Evolutionary conservation across 2,888 invertebrate species (phyloP).

Genomic region (Ectropis crepuscularia): DNA sequence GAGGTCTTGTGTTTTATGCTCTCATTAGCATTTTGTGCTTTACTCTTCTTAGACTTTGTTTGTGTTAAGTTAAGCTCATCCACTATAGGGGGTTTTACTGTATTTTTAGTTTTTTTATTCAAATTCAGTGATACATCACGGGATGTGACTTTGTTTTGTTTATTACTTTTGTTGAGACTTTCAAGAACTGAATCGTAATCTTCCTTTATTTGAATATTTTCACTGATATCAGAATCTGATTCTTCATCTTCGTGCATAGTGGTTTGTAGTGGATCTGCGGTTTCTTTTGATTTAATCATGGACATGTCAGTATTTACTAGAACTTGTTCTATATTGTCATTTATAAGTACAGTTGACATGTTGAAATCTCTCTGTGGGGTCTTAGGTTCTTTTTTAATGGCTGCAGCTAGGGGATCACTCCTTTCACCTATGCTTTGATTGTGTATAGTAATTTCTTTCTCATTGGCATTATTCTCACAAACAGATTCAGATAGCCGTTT

Average conservation of each 20-base stretch:
- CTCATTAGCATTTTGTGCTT: slow-evolving; percentile 25
- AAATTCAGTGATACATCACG: slow-evolving; percentile 65
- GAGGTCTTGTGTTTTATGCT: slow-evolving; percentile 21
- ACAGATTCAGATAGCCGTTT: slow-evolving; percentile 56
- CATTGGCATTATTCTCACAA: slow-evolving; percentile 56
- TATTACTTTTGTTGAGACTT: slow-evolving; percentile 54
- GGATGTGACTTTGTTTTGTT: slow-evolving; percentile 53
- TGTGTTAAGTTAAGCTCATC: slow-evolving; percentile 73
- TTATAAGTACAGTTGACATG: slow-evolving; percentile 59
- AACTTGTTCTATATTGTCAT: slow-evolving; percentile 61
- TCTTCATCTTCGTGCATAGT: slow-evolving; percentile 46
- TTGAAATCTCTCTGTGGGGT: slow-evolving; percentile 62
- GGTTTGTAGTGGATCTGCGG: slow-evolving; percentile 64
- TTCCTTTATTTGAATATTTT: slow-evolving; percentile 68
- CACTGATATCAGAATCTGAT: slow-evolving; percentile 60
- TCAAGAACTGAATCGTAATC: slow-evolving; percentile 70
- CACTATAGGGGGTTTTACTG: slow-evolving; percentile 56
- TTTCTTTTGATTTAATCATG: slow-evolving; percentile 54
- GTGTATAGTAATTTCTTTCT: slow-evolving; percentile 66
- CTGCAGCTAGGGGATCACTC: slow-evolving; percentile 61
- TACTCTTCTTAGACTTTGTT: slow-evolving; percentile 53
- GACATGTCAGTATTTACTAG: slow-evolving; percentile 57
- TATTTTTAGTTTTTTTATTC: slow-evolving; percentile 58
- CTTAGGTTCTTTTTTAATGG: slow-evolving; percentile 66
- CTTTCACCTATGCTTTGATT: slow-evolving; percentile 50